Conservation (phyloP, 1,140 invertebrate genomes). For the Plutomurus gul region DNA sequence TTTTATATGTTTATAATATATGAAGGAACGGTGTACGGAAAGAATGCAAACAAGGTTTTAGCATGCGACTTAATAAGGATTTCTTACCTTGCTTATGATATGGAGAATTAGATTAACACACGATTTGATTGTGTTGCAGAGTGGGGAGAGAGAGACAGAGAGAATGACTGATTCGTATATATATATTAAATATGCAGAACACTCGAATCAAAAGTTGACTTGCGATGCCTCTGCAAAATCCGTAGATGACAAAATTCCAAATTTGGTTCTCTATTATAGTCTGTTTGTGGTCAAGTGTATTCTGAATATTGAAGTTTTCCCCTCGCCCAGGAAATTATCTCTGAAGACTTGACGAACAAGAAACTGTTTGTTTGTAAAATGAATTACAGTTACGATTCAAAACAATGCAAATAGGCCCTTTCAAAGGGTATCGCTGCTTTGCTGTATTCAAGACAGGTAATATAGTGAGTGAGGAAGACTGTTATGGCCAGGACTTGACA, state of each 20-base stretch:
- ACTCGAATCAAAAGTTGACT: background rate
- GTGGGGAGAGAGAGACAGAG: no score
- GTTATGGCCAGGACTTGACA: no score
- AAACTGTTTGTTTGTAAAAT: background rate
- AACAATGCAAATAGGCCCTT: no score
- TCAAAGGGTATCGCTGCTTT: no score
- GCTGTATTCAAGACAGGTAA: background rate
- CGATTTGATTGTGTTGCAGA: background rate
- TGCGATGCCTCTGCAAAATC: no score
- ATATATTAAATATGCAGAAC: background rate
- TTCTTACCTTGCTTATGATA: conserved; percentile 18
- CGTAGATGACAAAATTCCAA: conserved; percentile 18
- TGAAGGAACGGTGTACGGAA: no score
- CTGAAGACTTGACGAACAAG: background rate
- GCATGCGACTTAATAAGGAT: background rate
- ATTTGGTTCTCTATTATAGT: background rate
- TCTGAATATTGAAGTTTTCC: background rate
- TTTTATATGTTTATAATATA: no score
- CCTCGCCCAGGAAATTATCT: conserved; percentile 7
- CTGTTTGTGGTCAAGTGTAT: no score
- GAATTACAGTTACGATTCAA: no score
- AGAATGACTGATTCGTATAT: background rate
- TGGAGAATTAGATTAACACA: conserved; percentile 6
- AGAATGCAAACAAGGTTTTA: conserved; percentile 30
- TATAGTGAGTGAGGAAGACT: no score